Conservation (phyloP, 1,140 invertebrate genomes). For the Drosophila ambigua region DNA sequence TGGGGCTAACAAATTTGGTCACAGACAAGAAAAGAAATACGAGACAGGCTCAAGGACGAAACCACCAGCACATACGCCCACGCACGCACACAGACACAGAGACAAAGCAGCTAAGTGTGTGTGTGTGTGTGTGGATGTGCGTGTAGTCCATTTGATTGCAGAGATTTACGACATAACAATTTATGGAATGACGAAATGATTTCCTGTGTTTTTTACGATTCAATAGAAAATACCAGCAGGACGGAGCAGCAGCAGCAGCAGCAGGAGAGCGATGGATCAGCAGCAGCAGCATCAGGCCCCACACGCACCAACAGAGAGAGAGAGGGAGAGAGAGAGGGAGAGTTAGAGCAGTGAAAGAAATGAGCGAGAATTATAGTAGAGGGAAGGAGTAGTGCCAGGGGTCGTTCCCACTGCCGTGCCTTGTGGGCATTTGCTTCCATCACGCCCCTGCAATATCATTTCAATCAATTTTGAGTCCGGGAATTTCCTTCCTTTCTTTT, state of each 20-base stretch:
- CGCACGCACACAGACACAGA: constrained; percentile 7
- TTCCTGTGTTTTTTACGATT: constrained; percentile 76
- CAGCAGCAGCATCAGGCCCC: neutral
- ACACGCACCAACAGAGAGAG: too few species aligned
- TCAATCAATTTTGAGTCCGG: constrained; percentile 80
- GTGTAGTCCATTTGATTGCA: constrained; percentile 71
- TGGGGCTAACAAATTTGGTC: neutral
- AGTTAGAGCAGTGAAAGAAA: neutral
- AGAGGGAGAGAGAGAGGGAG: too few species aligned
- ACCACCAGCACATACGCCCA: constrained; percentile 22
- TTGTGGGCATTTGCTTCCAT: constrained; percentile 38
- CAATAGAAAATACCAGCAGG: constrained; percentile 9
- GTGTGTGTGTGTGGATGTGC: constrained; percentile 55
- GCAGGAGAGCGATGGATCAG: too few species aligned
- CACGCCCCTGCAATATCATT: constrained; percentile 79
- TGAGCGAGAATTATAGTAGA: neutral
- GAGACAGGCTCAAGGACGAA: constrained; percentile 60
- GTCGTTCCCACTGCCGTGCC: neutral
- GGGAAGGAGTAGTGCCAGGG: neutral
- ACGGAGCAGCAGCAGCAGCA: constrained; percentile 9
- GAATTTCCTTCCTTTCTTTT: constrained; percentile 41
- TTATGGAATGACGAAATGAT: constrained; percentile 82
- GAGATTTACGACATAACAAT: constrained; percentile 82
- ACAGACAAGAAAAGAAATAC: constrained; percentile 20
- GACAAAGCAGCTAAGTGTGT: constrained; percentile 28